Evolutionary conservation across 2,888 invertebrate genomes (phyloP).

Genomic region (Tachystola acroxantha): DNA sequence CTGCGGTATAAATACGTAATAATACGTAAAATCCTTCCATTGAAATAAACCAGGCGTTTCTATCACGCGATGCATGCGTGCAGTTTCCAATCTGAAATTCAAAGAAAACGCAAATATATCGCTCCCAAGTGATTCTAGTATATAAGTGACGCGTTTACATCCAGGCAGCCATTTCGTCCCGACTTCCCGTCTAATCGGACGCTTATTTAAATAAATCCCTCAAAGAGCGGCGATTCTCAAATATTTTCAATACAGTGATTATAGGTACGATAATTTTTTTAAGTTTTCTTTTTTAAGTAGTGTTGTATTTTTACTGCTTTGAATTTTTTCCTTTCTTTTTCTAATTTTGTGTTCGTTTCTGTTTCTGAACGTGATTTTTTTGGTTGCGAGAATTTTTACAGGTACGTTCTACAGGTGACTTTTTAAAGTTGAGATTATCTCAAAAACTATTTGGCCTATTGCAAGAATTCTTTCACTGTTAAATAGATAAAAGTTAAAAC

Average conservation of each 20-base stretch:
- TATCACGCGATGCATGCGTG: slow-evolving; percentile 13
- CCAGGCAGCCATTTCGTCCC: slow-evolving; percentile 44
- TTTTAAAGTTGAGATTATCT: too few relatives aligned
- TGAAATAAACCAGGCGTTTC: neutral
- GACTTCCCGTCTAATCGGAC: slow-evolving; percentile 11
- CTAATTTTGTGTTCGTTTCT: neutral
- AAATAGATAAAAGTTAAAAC: too few relatives aligned
- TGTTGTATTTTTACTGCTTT: slow-evolving; percentile 13
- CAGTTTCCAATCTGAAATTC: slow-evolving; percentile 22
- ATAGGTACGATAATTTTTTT: too few relatives aligned
- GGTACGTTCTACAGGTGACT: too few relatives aligned
- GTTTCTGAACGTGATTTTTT: neutral
- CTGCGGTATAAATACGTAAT: too few relatives aligned
- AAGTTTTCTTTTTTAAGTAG: slow-evolving; percentile 17
- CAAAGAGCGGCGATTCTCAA: too few relatives aligned
- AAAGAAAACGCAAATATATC: slow-evolving; percentile 10
- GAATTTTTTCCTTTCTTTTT: slow-evolving; percentile 7
- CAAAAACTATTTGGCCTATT: too few relatives aligned
- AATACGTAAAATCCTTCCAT: too few relatives aligned
- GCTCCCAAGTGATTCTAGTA: slow-evolving; percentile 20
- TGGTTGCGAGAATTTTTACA: neutral
- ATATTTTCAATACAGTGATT: neutral
- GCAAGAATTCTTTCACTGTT: too few relatives aligned
- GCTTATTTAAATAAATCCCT: neutral
- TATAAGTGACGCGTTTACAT: slow-evolving; percentile 44